phyloP scores from a whole-genome alignment of 2,113 vertebrate species.

The Brienomyrus brachyistius region DNA sequence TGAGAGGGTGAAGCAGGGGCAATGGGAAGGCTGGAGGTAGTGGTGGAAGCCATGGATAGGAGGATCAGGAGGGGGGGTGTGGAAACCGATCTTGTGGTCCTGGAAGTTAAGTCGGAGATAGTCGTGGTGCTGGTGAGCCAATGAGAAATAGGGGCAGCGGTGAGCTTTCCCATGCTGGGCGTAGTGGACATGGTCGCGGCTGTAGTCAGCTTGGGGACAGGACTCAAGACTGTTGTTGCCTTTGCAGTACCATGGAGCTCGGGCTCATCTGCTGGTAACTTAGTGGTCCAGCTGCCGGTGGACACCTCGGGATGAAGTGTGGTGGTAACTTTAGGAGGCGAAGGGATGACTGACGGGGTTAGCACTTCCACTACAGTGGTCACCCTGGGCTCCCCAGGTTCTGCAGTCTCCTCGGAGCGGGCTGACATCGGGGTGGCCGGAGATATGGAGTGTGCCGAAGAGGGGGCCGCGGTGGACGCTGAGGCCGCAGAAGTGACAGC shows the following conservation, averaged over 20 bases:
- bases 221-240: conserved; percentile 17
- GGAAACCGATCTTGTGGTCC: conserved; percentile 13
- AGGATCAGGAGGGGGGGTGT: conserved; percentile 3
- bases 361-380: not conserved
- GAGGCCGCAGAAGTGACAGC: conserved; percentile 34
- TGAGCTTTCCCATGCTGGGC: conserved; percentile 35
- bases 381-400: not conserved
- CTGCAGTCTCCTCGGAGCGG: conserved; percentile 11
- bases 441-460: conserved; percentile 19
- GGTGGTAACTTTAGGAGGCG: conserved; percentile 13
- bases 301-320: conserved; percentile 18
- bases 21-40: conserved; percentile 26
- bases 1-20: conserved; percentile 13
- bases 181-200: not conserved
- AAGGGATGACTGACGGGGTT: not conserved
- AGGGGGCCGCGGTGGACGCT: not conserved
- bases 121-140: conserved; percentile 27
- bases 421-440: not conserved
- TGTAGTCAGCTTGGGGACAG: conserved; percentile 28
- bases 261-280: conserved; percentile 27
- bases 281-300: not conserved
- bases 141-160: conserved; percentile 27
- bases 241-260: conserved; percentile 33
- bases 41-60: conserved; percentile 20
- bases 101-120: conserved; percentile 7